Evolutionary conservation across 1,140 invertebrate species (phyloP).

Genomic region (Adelges cooleyi): DNA sequence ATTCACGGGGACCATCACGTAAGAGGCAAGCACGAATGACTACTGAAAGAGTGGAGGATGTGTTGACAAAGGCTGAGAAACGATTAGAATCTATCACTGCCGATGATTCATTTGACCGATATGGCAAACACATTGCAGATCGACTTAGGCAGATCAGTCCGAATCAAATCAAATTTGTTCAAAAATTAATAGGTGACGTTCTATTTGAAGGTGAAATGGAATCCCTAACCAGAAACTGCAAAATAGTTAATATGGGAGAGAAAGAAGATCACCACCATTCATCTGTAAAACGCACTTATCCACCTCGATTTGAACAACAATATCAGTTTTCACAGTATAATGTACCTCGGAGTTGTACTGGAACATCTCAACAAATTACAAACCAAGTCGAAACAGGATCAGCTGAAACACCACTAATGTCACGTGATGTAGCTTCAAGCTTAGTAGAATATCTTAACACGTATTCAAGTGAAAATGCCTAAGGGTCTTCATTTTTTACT

Average conservation of each 20-base stretch:
- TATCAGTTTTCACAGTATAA: no score
- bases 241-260: slow-evolving; percentile 30
- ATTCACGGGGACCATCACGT: slow-evolving; percentile 24
- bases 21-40: slow-evolving; percentile 3
- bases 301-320: no score
- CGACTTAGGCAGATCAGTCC: slow-evolving; percentile 31
- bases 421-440: no score
- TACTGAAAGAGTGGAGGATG: slow-evolving; percentile 8
- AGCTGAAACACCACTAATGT: no score
- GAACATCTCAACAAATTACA: no score
- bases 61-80: slow-evolving; percentile 29
- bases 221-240: slow-evolving; percentile 31
- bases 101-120: slow-evolving; percentile 31
- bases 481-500: no score
- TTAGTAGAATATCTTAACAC: no score
- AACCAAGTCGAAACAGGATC: no score
- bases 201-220: slow-evolving; percentile 23
- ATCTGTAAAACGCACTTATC: no score
- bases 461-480: no score
- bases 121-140: slow-evolving; percentile 32
- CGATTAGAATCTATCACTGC: slow-evolving; percentile 23
- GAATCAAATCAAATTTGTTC: slow-evolving; percentile 28
- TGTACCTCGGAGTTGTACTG: no score
- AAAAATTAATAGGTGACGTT: slow-evolving; percentile 31
- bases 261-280: no score